Base-by-base conservation (phyloP, 2,888 invertebrate species). In the Himalopsyche kuldschensis region DNA sequence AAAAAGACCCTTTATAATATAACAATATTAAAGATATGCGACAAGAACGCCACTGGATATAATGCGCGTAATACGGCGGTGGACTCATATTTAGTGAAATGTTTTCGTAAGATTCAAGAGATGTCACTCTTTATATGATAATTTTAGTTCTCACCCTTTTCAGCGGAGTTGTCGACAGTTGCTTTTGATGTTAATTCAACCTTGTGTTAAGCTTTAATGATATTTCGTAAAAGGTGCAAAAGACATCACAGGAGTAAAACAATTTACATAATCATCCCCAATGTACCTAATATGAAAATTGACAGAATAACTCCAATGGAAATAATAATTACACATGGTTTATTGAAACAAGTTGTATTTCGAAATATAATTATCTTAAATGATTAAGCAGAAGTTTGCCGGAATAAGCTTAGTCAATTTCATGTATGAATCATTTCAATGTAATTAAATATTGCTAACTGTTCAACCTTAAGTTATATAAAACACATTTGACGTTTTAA, bases 41-140 rank as follows among this genome's bases (percentile, higher is more conserved):
- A 5, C 32, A 41, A 41, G 15, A 41, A 75, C 75, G 75, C 75
- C 75, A 75, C 75, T 75, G 75, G 6, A 31, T 77, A 77, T 77
- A 32, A 35, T 77, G 77, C 35, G 77, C n/a, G 31, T 35, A 24
- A 77, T 55, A 55, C 24, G 55, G 20, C 10, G 55, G 55, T 55
- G 55, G 55, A 55, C 55, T 55, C 79, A 69, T 78, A 82, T 82
- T 82, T 82, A 78, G 78, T 63, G 75, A 69, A 80, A 83, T 83
- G 83, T 83, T 83, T 83, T 80, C 83, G 77, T 47, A 77, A 77
- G 80, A 83, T 55, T 55, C 80, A 24, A 46, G 80, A 55, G 77
- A 80, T 55, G 55, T 76, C 41, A 80, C 81, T 75, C 81, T 84
- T 84, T 81, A 69, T 84, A 84, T 84, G 84, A 63, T 84, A 84